Conservation (phyloP, 1,140 invertebrate genomes). For the Cydia pomonella region DNA sequence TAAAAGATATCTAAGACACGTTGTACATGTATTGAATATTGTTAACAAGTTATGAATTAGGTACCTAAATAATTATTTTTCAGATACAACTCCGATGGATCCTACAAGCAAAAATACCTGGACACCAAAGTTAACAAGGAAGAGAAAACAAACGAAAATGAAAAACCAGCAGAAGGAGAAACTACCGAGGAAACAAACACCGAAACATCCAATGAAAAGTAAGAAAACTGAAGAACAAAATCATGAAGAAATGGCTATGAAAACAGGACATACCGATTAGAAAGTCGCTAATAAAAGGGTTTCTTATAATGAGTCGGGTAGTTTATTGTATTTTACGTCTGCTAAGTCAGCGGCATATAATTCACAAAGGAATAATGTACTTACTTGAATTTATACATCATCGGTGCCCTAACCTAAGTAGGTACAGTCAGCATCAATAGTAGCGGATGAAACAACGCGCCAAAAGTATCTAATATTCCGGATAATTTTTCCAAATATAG, state of each 20-base stretch:
- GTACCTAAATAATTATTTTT: slow-evolving; percentile 25
- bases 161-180: slow-evolving; percentile 35
- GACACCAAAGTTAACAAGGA: slow-evolving; percentile 44
- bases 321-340: neutral
- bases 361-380: too few species aligned
- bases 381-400: too few species aligned
- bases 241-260: neutral
- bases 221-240: neutral
- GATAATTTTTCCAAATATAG: too few species aligned
- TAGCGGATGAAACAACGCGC: too few species aligned
- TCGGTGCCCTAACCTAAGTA: too few species aligned
- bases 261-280: neutral
- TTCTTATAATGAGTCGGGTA: neutral
- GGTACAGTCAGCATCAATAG: too few species aligned
- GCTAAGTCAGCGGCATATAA: neutral
- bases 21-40: too few species aligned
- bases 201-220: neutral
- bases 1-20: too few species aligned
- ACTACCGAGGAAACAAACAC: slow-evolving; percentile 22
- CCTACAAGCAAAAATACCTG: slow-evolving; percentile 82
- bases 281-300: slow-evolving; percentile 31
- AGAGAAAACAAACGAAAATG: slow-evolving; percentile 31
- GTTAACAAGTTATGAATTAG: too few species aligned
- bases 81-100: slow-evolving; percentile 84
- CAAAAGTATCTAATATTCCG: too few species aligned